These are phyloP conservation scores for Ophioderma brevispina DNA, from an alignment of 35 echinoderm and acorn worm genomes.

Conservation along the genomic window DNA sequence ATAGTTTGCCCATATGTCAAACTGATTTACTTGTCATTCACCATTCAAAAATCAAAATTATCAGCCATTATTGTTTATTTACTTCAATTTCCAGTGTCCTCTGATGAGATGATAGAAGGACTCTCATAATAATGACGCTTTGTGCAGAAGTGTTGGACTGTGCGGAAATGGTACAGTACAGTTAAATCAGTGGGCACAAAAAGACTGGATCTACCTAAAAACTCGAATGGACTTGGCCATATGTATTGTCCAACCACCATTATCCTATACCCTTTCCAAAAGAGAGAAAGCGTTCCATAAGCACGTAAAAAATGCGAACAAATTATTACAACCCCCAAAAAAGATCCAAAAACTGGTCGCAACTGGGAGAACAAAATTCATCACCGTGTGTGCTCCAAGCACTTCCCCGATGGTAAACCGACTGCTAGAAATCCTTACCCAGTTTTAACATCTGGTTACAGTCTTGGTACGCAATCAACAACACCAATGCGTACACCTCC, in stretches of 20 bases:
- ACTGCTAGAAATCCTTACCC: conserved; percentile 12
- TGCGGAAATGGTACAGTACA: neutral
- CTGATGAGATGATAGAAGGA: neutral
- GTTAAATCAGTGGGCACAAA: neutral
- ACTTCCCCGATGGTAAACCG: conserved; percentile 13
- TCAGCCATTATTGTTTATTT: neutral
- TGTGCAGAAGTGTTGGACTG: neutral
- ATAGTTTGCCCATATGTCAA: too few species aligned
- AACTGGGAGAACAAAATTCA: neutral
- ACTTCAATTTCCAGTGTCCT: neutral
- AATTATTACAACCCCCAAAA: conserved; percentile 6
- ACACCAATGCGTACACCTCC: neutral
- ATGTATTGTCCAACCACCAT: conserved; percentile 10
- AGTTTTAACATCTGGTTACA: neutral
- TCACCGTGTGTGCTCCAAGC: conserved; percentile 8
- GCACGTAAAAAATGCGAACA: too few species aligned
- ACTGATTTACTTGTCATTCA: too few species aligned
- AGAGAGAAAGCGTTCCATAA: too few species aligned
- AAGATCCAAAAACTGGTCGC: conserved; percentile 1
- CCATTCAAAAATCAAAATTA: neutral
- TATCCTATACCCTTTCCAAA: neutral
- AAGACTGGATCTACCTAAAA: neutral
- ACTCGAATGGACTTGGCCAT: neutral
- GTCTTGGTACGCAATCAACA: too few species aligned
- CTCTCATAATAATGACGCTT: neutral